Evolutionary conservation across 2,888 invertebrate species (phyloP).

Genomic region (Lasius fuliginosus): DNA sequence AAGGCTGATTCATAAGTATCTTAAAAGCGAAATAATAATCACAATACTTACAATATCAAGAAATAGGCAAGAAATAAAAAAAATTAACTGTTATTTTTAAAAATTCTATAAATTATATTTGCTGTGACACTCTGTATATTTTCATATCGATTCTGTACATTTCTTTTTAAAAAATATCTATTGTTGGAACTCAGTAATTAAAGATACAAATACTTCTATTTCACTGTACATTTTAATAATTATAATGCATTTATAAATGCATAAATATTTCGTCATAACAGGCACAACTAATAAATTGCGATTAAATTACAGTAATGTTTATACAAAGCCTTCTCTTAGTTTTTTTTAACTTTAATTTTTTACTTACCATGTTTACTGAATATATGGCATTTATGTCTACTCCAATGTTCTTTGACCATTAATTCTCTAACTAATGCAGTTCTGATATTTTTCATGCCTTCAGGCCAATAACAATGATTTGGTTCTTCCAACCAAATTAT

Average conservation of each 20-base stretch:
- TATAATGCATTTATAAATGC: conserved; percentile 4
- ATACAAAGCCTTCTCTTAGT: too few relatives aligned
- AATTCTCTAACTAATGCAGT: conserved; percentile 11
- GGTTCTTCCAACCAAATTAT: neutral
- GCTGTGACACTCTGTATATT: neutral
- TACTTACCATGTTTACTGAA: too few relatives aligned
- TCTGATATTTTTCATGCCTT: conserved; percentile 18
- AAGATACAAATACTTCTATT: neutral
- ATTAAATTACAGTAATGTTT: neutral
- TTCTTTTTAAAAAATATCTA: too few relatives aligned
- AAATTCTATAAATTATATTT: neutral
- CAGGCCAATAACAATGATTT: conserved; percentile 34
- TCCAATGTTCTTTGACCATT: neutral
- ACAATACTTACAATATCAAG: too few relatives aligned
- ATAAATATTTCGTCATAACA: neutral
- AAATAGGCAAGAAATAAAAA: too few relatives aligned
- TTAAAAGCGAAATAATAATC: too few relatives aligned
- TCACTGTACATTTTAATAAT: neutral
- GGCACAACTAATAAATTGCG: neutral
- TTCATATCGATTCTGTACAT: neutral
- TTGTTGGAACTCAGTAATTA: neutral
- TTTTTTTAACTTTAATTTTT: too few relatives aligned
- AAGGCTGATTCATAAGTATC: too few relatives aligned
- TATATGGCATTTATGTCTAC: too few relatives aligned
- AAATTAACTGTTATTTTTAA: too few relatives aligned